Percentiles rank a stretch among this genome's conserved stretches.
Evolutionary conservation across 2,888 invertebrate species (phyloP).

Genomic region (Panzeria rudis): DNA sequence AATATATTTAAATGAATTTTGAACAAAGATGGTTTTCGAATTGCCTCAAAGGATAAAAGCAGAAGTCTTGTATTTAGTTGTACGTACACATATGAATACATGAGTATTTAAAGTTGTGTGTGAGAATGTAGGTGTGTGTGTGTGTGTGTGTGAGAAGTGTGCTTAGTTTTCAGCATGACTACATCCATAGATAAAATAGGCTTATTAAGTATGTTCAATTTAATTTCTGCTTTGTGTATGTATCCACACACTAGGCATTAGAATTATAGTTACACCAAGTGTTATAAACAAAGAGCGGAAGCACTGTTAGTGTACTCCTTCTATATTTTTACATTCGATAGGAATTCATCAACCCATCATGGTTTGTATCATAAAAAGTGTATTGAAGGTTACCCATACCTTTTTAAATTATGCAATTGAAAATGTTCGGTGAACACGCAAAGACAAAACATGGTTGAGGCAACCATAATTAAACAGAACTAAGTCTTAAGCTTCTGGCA

Average conservation of each 20-base stretch:
- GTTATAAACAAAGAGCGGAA: no score
- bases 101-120: neutral
- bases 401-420: no score
- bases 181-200: neutral
- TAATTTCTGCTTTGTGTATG: neutral
- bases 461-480: no score
- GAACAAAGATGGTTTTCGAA: slow-evolving; percentile 9
- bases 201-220: slow-evolving; percentile 30
- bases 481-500: no score
- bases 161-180: neutral
- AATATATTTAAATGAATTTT: slow-evolving; percentile 8
- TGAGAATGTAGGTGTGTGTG: neutral
- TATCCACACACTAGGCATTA: neutral
- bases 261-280: neutral
- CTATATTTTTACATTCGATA: no score
- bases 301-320: no score
- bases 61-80: slow-evolving; percentile 7
- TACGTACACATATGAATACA: neutral
- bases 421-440: no score
- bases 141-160: neutral
- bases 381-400: no score
- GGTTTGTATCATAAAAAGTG: no score
- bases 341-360: no score
- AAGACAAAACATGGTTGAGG: no score
- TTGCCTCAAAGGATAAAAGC: slow-evolving; percentile 24